Conservation (phyloP, 1,140 invertebrate genomes). For the Drosophila setifemur region DNA sequence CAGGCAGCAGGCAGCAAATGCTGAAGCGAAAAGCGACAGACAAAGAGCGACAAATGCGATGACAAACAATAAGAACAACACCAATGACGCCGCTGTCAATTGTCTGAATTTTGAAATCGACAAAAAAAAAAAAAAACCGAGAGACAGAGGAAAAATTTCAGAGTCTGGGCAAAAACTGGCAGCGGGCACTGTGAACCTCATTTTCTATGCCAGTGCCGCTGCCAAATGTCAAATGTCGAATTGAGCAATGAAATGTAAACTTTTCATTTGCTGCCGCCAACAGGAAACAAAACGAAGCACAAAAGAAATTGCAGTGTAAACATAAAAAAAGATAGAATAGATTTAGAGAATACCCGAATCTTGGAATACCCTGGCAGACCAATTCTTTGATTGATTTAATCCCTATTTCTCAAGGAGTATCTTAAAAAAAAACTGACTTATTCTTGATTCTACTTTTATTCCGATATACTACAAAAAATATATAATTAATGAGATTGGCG, state of each 20-base stretch:
- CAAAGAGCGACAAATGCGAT: constrained; percentile 50
- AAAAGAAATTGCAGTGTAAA: constrained; percentile 27
- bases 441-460: too few relatives aligned
- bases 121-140: constrained; percentile 2
- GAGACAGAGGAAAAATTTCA: constrained; percentile 12
- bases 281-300: constrained; percentile 20
- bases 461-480: too few relatives aligned
- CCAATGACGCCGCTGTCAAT: constrained; percentile 60
- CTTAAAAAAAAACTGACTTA: too few relatives aligned
- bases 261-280: constrained; percentile 59
- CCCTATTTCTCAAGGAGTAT: too few relatives aligned
- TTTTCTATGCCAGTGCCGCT: constrained; percentile 72
- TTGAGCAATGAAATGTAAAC: constrained; percentile 78
- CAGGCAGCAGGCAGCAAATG: background rate
- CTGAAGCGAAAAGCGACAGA: background rate
- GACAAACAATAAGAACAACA: constrained; percentile 44
- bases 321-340: too few relatives aligned
- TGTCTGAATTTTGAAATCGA: constrained; percentile 55
- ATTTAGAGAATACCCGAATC: too few relatives aligned
- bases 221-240: constrained; percentile 73
- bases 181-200: constrained; percentile 55
- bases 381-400: too few relatives aligned
- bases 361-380: too few relatives aligned
- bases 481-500: too few relatives aligned
- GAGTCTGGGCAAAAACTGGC: constrained; percentile 35